phyloP scores from a whole-genome alignment of 2,113 vertebrate genomes.

The Tragelaphus scriptus region DNA sequence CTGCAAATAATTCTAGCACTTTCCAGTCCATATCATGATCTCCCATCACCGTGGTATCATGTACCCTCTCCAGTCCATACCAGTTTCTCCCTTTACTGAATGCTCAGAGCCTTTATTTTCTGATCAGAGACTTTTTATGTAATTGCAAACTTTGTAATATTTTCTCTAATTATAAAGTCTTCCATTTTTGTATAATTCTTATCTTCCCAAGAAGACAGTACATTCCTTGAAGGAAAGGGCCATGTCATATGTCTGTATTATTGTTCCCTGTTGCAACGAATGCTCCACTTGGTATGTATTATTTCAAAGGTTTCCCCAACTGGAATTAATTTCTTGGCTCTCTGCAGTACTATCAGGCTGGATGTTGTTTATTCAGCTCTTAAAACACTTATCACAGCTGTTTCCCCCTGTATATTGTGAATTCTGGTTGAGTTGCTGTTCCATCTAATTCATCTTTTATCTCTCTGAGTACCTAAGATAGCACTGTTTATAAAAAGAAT shows the following conservation, averaged over 20 bases:
- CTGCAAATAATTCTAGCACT: not conserved
- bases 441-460: not conserved
- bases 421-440: not conserved
- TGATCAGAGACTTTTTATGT: not conserved
- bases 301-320: not conserved
- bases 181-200: not conserved
- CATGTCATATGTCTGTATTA: not conserved
- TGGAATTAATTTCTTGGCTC: not conserved
- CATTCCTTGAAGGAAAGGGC: not conserved
- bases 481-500: conserved; percentile 8
- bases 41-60: not conserved
- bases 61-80: not conserved
- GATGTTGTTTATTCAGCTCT: not conserved
- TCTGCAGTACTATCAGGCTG: not conserved
- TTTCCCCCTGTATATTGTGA: not conserved
- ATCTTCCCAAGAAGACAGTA: not conserved
- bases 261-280: not conserved
- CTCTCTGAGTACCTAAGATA: not conserved
- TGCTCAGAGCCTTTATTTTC: not conserved
- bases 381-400: not conserved
- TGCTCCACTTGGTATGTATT: not conserved
- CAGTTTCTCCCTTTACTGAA: not conserved
- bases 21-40: not conserved
- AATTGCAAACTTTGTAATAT: not conserved
- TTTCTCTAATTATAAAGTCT: not conserved